A percentile compares a stretch with the other conserved stretches of the same genome.
phyloP scores from a whole-genome alignment of 37 sponge, comb jelly and placozoan species.

The Aplysina aerophoba region DNA sequence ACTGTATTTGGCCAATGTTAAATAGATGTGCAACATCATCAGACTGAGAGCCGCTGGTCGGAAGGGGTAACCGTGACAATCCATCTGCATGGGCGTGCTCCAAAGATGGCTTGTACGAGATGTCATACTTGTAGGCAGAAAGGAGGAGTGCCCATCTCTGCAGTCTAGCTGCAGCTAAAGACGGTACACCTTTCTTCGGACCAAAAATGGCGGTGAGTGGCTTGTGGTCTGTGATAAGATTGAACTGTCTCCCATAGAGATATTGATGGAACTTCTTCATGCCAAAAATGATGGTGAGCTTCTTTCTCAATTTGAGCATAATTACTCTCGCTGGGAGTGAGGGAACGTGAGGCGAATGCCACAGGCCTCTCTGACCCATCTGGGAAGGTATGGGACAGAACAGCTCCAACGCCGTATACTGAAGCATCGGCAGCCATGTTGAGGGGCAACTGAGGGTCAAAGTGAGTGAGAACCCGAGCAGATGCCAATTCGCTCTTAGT shows the following conservation, averaged over 20 bases:
- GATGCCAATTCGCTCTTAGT: neutral
- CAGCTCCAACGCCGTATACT: conserved; percentile 24
- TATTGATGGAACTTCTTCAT: too few species aligned
- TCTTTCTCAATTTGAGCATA: conserved; percentile 45
- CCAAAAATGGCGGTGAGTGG: neutral
- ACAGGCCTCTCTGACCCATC: conserved; percentile 29
- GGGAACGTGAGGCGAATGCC: conserved; percentile 18
- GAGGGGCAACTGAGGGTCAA: neutral
- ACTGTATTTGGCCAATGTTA: conserved; percentile 11
- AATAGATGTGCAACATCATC: neutral
- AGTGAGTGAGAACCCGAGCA: neutral
- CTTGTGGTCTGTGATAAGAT: conserved; percentile 11
- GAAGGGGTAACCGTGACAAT: conserved; percentile 30
- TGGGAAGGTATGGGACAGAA: conserved; percentile 27
- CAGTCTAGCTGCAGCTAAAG: conserved; percentile 5
- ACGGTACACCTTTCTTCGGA: conserved; percentile 1
- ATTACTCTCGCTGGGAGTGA: conserved; percentile 9
- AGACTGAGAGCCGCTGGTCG: neutral
- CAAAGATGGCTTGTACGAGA: conserved; percentile 5
- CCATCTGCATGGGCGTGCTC: conserved; percentile 35
- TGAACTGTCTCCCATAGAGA: neutral
- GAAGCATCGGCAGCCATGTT: conserved; percentile 26
- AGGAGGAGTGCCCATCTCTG: conserved; percentile 36
- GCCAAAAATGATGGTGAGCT: too few species aligned
- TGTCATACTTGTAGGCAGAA: neutral